Conservation (phyloP, 23 tunicate species). For the Trididemnum clinides region DNA sequence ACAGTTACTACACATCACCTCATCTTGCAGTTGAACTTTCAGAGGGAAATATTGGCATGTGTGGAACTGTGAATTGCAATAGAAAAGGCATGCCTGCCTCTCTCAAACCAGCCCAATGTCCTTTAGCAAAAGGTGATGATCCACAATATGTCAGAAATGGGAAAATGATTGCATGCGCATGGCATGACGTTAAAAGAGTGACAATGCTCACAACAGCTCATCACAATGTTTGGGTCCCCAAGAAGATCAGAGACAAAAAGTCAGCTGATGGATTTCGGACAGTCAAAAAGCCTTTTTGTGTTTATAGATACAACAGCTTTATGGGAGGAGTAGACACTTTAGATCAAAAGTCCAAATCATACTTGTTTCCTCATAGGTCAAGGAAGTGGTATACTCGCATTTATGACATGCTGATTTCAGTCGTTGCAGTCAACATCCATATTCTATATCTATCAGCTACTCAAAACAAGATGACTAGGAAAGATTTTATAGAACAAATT, state of each 20-base stretch:
- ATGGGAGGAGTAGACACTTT: conserved; percentile 27
- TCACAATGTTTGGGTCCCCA: conserved; percentile 27
- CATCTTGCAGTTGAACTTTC: conserved; percentile 5
- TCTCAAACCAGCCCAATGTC: conserved; percentile 13
- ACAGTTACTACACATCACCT: conserved; percentile 39
- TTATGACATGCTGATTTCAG: conserved; percentile 33
- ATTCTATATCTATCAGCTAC: conserved; percentile 4
- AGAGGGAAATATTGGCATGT: conserved; percentile 2
- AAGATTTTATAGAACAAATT: conserved; percentile 13
- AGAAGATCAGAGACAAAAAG: conserved; percentile 22
- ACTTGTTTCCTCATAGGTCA: conserved; percentile 38
- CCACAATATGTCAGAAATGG: conserved; percentile 11
- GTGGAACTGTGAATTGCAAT: conserved; percentile 40
- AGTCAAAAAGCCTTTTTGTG: conserved; percentile 20
- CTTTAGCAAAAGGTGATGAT: conserved; percentile 37
- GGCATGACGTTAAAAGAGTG: conserved; percentile 32
- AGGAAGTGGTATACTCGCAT: conserved; percentile 33
- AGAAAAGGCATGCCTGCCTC: conserved; percentile 33
- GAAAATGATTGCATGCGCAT: conserved; percentile 28
- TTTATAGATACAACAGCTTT: conserved; percentile 22
- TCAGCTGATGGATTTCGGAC: conserved; percentile 11
- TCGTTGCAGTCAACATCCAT: conserved; percentile 28
- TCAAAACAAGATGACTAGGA: conserved; percentile 5
- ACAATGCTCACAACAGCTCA: conserved; percentile 31
- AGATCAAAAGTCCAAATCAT: conserved; percentile 24